Evolutionary conservation across 2,888 invertebrate species (phyloP).

Genomic region (Eupithecia exiguata): DNA sequence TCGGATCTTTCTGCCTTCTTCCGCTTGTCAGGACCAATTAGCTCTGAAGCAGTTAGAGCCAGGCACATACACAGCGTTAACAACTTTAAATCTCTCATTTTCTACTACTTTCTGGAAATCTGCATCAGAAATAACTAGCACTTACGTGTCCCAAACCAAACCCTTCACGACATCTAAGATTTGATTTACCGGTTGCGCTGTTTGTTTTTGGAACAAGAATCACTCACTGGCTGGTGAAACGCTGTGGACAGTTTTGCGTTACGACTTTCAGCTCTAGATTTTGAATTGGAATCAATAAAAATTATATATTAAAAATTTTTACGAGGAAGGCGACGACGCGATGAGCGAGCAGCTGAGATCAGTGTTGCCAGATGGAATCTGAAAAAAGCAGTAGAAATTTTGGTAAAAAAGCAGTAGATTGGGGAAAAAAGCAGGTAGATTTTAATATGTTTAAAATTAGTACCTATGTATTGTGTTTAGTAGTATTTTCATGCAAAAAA

Average conservation of each 20-base stretch:
- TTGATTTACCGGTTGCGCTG: slow-evolving; percentile 10
- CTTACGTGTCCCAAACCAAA: slow-evolving; percentile 69
- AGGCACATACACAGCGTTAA: slow-evolving; percentile 63
- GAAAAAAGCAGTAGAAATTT: no score
- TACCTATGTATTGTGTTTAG: no score
- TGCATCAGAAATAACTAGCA: slow-evolving; percentile 52
- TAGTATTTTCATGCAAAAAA: no score
- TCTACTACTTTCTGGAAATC: slow-evolving; percentile 38
- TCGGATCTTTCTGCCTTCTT: slow-evolving; percentile 60
- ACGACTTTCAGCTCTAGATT: neutral
- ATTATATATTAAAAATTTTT: neutral
- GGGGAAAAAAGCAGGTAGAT: no score
- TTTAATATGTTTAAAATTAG: no score
- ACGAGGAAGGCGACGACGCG: neutral
- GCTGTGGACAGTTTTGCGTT: neutral
- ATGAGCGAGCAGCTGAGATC: neutral
- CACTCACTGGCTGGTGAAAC: neutral
- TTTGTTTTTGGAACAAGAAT: neutral
- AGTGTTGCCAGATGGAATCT: no score
- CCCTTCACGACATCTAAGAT: slow-evolving; percentile 5
- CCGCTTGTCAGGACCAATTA: slow-evolving; percentile 66
- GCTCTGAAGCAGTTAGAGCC: slow-evolving; percentile 61
- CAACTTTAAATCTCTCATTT: slow-evolving; percentile 63
- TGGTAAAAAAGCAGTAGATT: no score
- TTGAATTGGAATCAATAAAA: neutral